Evolutionary conservation across 2,888 invertebrate genomes (phyloP).

Genomic region (Agrenia bidenticulata): DNA sequence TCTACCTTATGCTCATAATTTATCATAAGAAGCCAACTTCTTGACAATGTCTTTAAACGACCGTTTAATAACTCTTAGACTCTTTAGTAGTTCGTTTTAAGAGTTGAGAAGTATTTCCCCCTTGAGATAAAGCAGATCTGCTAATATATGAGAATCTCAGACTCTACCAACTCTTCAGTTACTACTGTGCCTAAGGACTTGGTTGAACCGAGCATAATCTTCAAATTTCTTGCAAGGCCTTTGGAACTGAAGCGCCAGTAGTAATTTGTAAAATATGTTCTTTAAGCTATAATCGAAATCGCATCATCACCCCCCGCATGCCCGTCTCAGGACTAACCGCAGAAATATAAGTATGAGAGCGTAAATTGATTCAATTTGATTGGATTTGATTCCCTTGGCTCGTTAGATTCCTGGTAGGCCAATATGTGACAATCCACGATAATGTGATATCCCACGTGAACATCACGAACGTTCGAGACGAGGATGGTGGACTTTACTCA

Average conservation of each 20-base stretch:
- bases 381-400: constrained; percentile 35
- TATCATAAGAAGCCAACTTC: constrained; percentile 5
- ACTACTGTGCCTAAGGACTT: no score
- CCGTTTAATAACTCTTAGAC: constrained; percentile 9
- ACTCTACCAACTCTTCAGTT: no score
- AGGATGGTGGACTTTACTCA: constrained; percentile 86
- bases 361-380: not conserved
- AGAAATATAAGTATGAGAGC: no score
- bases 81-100: not conserved
- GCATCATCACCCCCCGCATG: no score
- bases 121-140: not conserved
- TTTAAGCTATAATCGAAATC: no score
- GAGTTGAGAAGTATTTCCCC: constrained; percentile 2
- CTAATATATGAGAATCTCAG: no score
- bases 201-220: no score
- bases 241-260: no score
- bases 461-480: constrained; percentile 80
- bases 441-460: constrained; percentile 91
- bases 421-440: constrained; percentile 87
- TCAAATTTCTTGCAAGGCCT: no score
- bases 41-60: constrained; percentile 15
- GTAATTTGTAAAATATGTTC: no score
- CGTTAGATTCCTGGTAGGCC: constrained; percentile 81
- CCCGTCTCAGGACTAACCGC: no score
- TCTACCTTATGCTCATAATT: constrained; percentile 2